Evolutionary conservation across 1,140 invertebrate genomes (phyloP), one percentile per base, ranked within the genome.

Genomic region (Sminthurides bifidus): DNA sequence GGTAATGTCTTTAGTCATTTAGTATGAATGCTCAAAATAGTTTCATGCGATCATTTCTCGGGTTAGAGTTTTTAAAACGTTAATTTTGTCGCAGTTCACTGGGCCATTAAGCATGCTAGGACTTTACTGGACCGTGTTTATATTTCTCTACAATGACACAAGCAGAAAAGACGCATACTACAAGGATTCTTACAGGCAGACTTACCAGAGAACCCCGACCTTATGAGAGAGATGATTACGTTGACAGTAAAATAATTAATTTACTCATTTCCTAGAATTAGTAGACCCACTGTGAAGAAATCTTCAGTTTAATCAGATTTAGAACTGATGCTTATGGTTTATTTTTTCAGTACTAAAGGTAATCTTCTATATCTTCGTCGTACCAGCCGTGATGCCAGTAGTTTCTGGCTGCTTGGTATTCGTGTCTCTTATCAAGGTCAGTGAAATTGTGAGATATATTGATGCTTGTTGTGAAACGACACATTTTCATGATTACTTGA

Each of bases 111-210:
- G 26, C 35, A 33, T 49, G 8, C 46, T 49, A 8, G 46, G 46
- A 5, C 24, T 49, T 6, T 49, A 49, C 30, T 49, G 46, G 46
- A 49, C 46, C 12, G 46, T 49, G 10, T 49, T 49, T 21, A 49
- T 49, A 3, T 49, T 49, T 33, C 12, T 49, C 6, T n/a, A n/a
- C n/a, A n/a, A n/a, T n/a, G n/a, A n/a, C n/a, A n/a, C n/a, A n/a
- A n/a, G n/a, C n/a, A n/a, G n/a, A n/a, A n/a, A n/a, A n/a, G n/a
- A n/a, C n/a, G n/a, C n/a, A n/a, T n/a, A n/a, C n/a, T n/a, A n/a
- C n/a, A n/a, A n/a, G n/a, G n/a, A n/a, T n/a, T n/a, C n/a, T n/a
- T n/a, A n/a, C n/a, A n/a, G n/a, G n/a, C n/a, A n/a, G n/a, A n/a
- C n/a, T n/a, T n/a, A n/a, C n/a, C n/a, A n/a, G n/a, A n/a, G n/a